phyloP scores from a whole-genome alignment of 1,140 invertebrate genomes.

The Eueides isabella region DNA sequence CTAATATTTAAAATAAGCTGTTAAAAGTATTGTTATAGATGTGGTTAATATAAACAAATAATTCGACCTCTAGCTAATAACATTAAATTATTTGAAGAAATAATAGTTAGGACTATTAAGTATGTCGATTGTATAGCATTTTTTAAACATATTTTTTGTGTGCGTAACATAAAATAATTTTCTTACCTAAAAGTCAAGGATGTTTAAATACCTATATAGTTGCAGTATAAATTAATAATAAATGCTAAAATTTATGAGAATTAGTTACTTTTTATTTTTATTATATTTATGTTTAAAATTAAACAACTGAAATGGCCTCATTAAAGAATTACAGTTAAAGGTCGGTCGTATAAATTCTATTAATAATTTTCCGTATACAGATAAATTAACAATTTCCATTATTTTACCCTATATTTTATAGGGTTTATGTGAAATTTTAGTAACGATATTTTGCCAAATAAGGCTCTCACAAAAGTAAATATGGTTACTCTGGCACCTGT shows the following conservation, averaged over 20 bases:
- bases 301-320: too few relatives aligned
- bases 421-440: not conserved
- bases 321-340: too few relatives aligned
- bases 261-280: too few relatives aligned
- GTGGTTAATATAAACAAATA: not conserved
- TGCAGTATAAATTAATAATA: too few relatives aligned
- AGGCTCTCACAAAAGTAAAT: not conserved
- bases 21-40: not conserved
- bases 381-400: not conserved
- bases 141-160: constrained; percentile 10
- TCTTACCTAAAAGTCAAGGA: too few relatives aligned
- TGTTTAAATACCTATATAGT: too few relatives aligned
- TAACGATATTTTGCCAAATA: not conserved
- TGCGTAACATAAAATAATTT: not conserved
- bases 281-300: too few relatives aligned
- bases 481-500: constrained; percentile 23
- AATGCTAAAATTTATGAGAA: too few relatives aligned
- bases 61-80: not conserved
- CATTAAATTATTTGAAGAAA: not conserved
- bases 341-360: not conserved
- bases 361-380: not conserved
- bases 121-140: constrained; percentile 22
- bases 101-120: not conserved
- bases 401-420: not conserved
- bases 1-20: not conserved